Evolutionary conservation across 2,797 vertebrate genomes (phyloP).

Genomic region (Xenops minutus): DNA sequence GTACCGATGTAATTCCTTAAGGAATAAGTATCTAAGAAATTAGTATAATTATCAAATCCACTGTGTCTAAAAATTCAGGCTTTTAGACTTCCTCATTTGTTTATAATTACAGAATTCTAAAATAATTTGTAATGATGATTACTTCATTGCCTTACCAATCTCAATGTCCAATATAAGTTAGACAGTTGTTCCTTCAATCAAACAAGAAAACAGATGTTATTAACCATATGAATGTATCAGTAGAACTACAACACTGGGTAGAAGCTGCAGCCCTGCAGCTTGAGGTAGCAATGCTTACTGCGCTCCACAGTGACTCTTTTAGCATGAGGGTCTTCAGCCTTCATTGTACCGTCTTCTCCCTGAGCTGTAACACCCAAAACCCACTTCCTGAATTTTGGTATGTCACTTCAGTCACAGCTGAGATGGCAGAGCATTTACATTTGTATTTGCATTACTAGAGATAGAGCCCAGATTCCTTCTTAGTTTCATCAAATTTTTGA

Average conservation of each 20-base stretch:
- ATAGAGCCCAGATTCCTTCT: background rate
- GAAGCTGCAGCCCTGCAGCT: background rate
- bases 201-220: background rate
- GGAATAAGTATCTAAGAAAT: background rate
- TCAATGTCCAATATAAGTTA: background rate
- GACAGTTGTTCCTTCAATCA: background rate
- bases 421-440: background rate
- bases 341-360: background rate
- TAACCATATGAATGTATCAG: background rate
- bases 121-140: background rate
- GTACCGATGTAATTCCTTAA: background rate
- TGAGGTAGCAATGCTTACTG: background rate
- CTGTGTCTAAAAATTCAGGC: background rate
- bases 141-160: background rate
- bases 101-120: background rate
- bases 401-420: background rate
- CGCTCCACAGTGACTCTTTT: background rate
- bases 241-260: background rate
- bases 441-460: background rate
- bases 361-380: background rate
- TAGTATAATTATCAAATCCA: background rate
- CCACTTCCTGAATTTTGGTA: background rate
- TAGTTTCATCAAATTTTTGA: background rate
- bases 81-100: background rate
- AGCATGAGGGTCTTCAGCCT: background rate